Conservation (phyloP, 2,888 invertebrate species). For the Rhamphomyia laevipes region DNA sequence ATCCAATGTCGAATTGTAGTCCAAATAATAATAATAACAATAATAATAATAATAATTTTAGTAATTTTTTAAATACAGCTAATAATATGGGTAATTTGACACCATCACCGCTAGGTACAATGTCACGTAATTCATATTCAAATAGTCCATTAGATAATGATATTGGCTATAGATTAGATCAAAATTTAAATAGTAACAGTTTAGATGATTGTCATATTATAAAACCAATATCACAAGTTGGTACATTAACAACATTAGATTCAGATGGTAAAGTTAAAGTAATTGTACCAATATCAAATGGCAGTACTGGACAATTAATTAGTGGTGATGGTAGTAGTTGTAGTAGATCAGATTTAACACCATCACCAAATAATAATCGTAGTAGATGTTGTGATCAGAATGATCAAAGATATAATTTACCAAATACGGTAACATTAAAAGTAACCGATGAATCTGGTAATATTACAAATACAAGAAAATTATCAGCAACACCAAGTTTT, state of each 20-base stretch:
- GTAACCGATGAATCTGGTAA: conserved; percentile 43
- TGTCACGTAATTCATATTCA: conserved; percentile 34
- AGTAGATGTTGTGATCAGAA: conserved; percentile 24
- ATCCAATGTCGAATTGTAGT: conserved; percentile 33
- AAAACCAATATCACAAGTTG: conserved; percentile 53
- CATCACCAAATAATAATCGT: conserved; percentile 27
- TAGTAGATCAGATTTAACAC: conserved; percentile 30
- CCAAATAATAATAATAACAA: conserved; percentile 24
- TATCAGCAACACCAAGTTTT: conserved; percentile 47
- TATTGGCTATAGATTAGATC: conserved; percentile 31
- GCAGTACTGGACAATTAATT: conserved; percentile 21
- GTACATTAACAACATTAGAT: conserved; percentile 48
- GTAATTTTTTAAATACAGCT: conserved; percentile 28
- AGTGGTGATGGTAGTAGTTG: conserved; percentile 27
- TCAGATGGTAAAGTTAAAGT: conserved; percentile 48
- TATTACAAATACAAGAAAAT: conserved; percentile 35
- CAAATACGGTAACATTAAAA: conserved; percentile 43
- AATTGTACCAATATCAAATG: conserved; percentile 47
- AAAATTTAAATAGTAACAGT: conserved; percentile 39
- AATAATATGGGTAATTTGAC: conserved; percentile 25
- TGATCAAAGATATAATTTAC: conserved; percentile 25
- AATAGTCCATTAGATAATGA: conserved; percentile 28
- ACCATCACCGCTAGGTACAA: conserved; percentile 33
- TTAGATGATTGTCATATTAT: conserved; percentile 48
- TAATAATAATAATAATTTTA: conserved; percentile 23